Evolutionary conservation across 2,797 vertebrate genomes (phyloP).

Genomic region (Eurystomus glaucurus): DNA sequence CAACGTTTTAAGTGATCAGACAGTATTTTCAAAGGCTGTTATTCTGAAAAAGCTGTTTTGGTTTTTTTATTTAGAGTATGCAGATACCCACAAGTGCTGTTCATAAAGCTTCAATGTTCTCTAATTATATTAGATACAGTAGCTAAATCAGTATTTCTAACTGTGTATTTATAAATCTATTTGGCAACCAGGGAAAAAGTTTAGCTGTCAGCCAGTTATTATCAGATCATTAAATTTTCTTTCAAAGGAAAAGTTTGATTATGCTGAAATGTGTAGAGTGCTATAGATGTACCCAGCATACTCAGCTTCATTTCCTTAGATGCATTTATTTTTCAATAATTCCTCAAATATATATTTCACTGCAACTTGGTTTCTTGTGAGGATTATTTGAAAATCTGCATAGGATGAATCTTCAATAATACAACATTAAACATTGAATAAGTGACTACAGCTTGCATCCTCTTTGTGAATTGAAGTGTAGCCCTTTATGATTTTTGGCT

Average conservation of each 20-base stretch:
- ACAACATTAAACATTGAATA: neutral
- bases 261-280: neutral
- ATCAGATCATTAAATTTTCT: neutral
- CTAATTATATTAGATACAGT: slow-evolving; percentile 1
- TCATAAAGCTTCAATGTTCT: neutral
- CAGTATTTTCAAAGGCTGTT: neutral
- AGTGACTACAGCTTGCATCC: slow-evolving; percentile 8
- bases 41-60: neutral
- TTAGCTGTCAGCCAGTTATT: neutral
- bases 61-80: neutral
- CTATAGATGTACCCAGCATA: neutral
- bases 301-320: neutral
- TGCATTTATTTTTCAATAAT: slow-evolving; percentile 24
- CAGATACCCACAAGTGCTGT: neutral
- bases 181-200: slow-evolving; percentile 39
- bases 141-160: neutral
- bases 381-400: slow-evolving; percentile 42
- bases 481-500: neutral
- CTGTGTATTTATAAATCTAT: neutral
- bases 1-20: neutral
- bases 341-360: slow-evolving; percentile 1
- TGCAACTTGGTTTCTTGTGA: slow-evolving; percentile 34
- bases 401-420: slow-evolving; percentile 15
- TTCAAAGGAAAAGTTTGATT: slow-evolving; percentile 43
- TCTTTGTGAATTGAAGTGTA: slow-evolving; percentile 35